These are phyloP conservation scores for Microcebus tavaratra DNA, from an alignment of 2,113 vertebrate genomes.

Conservation along the genomic window DNA sequence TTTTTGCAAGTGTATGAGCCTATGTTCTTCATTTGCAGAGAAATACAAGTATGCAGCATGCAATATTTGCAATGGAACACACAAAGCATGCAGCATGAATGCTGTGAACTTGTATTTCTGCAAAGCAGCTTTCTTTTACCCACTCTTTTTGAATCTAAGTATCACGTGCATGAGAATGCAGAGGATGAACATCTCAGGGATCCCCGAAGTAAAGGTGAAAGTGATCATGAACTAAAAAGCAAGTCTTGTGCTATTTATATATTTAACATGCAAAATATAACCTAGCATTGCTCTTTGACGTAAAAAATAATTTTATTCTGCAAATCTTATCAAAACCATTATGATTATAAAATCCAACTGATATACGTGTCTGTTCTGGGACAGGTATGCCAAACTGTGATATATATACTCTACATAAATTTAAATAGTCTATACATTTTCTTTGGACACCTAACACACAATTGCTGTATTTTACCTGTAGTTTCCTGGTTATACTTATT, in stretches of 20 bases:
- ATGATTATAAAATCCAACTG: conserved; percentile 38
- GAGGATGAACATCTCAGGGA: neutral
- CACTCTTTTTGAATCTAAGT: neutral
- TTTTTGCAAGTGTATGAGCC: neutral
- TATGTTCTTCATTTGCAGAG: conserved; percentile 51
- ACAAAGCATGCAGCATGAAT: conserved; percentile 44
- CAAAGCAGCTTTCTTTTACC: neutral
- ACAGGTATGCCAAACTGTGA: conserved; percentile 41
- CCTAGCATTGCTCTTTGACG: conserved; percentile 27
- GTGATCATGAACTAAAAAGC: neutral
- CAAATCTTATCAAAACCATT: conserved; percentile 29
- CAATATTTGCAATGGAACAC: conserved; percentile 22
- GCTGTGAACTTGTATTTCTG: conserved; percentile 57
- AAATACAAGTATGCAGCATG: conserved; percentile 53
- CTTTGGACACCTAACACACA: conserved; percentile 64
- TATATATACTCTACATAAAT: conserved; percentile 26
- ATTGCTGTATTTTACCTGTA: conserved; percentile 52
- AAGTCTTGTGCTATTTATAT: conserved; percentile 37
- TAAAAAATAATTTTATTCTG: neutral
- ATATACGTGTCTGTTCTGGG: conserved; percentile 25
- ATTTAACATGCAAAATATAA: conserved; percentile 30
- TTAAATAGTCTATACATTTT: conserved; percentile 60
- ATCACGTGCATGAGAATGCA: neutral
- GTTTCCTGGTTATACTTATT: conserved; percentile 63
- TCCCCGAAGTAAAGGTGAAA: conserved; percentile 40